These are phyloP conservation scores for Phoxinus phoxinus DNA, from an alignment of 2,113 vertebrate species.

Conservation along the genomic window DNA sequence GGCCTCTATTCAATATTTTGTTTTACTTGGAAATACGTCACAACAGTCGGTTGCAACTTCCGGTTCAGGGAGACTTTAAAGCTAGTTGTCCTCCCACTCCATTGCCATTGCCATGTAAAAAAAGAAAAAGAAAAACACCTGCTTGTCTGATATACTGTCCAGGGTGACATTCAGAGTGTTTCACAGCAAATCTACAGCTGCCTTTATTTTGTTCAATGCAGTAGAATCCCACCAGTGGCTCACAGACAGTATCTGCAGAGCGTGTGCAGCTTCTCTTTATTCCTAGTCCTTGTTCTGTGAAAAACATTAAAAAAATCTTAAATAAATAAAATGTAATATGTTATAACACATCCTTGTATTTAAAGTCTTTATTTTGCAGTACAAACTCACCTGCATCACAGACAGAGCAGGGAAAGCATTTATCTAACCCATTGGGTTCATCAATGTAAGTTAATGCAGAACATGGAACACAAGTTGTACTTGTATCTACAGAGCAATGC, in stretches of 20 bases:
- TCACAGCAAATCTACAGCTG: conserved; percentile 47
- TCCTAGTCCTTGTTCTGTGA: background rate
- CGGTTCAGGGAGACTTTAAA: background rate
- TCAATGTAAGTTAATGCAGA: conserved; percentile 10
- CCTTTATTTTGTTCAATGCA: background rate
- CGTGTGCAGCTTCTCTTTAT: background rate
- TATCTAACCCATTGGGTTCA: background rate
- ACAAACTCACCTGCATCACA: conserved; percentile 39
- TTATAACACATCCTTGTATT: background rate
- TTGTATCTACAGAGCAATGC: conserved; percentile 32
- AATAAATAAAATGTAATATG: background rate
- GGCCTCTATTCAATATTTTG: too few relatives aligned
- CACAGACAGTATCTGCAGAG: background rate
- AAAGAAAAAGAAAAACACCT: conserved; percentile 31
- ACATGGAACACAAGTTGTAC: conserved; percentile 44
- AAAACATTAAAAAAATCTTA: background rate
- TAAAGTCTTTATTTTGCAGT: background rate
- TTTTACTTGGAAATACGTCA: too few relatives aligned
- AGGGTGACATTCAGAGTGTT: conserved; percentile 50
- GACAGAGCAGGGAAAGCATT: conserved; percentile 34
- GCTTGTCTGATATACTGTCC: conserved; percentile 49
- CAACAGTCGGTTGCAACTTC: too few relatives aligned
- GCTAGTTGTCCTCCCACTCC: background rate
- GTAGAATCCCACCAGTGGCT: background rate
- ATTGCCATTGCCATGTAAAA: background rate